Evolutionary conservation across 1,140 invertebrate species (phyloP).

Genomic region (Cyclina sinensis): DNA sequence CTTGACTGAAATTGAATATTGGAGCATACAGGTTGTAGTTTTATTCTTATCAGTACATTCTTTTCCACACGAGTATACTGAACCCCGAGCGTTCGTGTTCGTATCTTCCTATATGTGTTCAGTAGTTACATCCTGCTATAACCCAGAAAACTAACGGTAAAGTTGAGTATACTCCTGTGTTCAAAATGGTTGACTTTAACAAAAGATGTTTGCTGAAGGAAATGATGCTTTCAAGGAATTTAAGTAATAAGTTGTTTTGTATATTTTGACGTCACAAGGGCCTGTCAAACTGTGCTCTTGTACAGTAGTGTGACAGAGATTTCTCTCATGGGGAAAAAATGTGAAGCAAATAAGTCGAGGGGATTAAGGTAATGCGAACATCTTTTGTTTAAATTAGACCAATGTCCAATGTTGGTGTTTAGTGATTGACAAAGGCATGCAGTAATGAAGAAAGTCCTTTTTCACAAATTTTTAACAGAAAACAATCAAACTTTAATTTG

Average conservation of each 20-base stretch:
- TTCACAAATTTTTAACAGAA: constrained; percentile 6
- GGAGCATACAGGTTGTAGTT: constrained; percentile 57
- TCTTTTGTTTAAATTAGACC: not conserved
- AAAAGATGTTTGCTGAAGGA: constrained; percentile 21
- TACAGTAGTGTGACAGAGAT: no score
- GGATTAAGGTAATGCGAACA: not conserved
- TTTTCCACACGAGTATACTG: constrained; percentile 46
- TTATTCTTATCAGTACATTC: constrained; percentile 45
- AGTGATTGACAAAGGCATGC: constrained; percentile 43
- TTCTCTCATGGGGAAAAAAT: no score
- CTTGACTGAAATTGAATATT: constrained; percentile 60
- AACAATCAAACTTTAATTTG: constrained; percentile 22
- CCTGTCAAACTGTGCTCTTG: no score
- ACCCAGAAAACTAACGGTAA: constrained; percentile 31
- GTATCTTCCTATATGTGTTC: constrained; percentile 39
- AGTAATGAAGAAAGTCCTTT: not conserved
- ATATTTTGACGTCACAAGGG: no score
- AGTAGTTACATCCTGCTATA: not conserved
- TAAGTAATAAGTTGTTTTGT: no score
- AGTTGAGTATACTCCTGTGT: constrained; percentile 30
- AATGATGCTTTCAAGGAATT: no score
- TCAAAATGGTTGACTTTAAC: not conserved
- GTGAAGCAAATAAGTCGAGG: no score
- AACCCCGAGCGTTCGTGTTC: not conserved
- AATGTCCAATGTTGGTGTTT: constrained; percentile 45